Evolutionary conservation across 2,888 invertebrate species (phyloP), one percentile per base, ranked within the genome.

Genomic region (Caenorhabditis sp.): DNA sequence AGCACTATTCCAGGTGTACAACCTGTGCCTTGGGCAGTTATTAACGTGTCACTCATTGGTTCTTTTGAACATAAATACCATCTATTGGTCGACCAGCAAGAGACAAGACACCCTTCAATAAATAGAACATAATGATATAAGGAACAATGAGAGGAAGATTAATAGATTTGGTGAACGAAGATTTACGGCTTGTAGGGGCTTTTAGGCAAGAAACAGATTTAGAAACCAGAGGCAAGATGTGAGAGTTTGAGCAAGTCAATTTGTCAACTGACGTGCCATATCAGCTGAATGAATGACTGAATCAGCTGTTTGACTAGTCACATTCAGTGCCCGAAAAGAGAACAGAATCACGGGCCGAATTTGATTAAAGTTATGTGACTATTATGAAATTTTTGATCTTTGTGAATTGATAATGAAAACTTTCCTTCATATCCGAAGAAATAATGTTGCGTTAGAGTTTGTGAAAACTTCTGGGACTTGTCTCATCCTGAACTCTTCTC

Each of bases 381-480:
- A n/a, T n/a, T n/a, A n/a, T n/a, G n/a, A n/a, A n/a, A n/a, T n/a
- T n/a, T n/a, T n/a, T n/a, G n/a, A n/a, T n/a, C n/a, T n/a, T n/a
- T n/a, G n/a, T n/a, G n/a, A n/a, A n/a, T n/a, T n/a, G n/a, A n/a
- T n/a, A n/a, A n/a, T n/a, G n/a, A n/a, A n/a, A n/a, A n/a, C n/a
- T n/a, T n/a, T n/a, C n/a, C n/a, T n/a, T n/a, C n/a, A n/a, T n/a
- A n/a, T n/a, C n/a, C n/a, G n/a, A n/a, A n/a, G n/a, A 50, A 50
- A 9, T 8, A 50, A 44, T 5, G 44, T 13, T n/a, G 44, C n/a
- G 44, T 18, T n/a, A n/a, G n/a, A 28, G 28, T 37, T 35, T 26
- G 56, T n/a, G n/a, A n/a, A n/a, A n/a, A n/a, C 60, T 67, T 67
- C 32, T 60, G 67, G 55, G 61, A 67, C 67, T 76, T 68, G 61